These are phyloP conservation scores for Drosophila eohydei DNA, from an alignment of 2,888 invertebrate species.

Conservation along the genomic window DNA sequence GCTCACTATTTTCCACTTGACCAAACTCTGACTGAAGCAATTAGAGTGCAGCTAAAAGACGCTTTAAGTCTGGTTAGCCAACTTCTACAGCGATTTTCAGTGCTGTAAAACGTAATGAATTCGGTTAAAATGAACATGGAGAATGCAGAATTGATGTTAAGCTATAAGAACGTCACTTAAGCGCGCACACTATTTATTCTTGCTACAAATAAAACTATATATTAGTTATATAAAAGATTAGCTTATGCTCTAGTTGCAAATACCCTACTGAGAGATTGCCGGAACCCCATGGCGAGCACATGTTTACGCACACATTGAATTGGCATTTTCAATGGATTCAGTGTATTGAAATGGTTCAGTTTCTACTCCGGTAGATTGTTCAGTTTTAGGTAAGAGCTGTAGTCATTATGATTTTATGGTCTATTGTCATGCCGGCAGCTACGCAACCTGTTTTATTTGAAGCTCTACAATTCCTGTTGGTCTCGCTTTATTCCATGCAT, in stretches of 20 bases:
- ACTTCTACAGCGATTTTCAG: not conserved
- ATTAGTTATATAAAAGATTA: not conserved
- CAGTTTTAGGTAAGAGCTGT: not conserved
- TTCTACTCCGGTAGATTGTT: conserved; percentile 1
- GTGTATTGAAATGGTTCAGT: not conserved
- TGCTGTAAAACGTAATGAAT: not conserved
- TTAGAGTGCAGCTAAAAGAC: conserved; percentile 43
- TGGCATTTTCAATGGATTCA: not conserved
- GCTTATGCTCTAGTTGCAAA: not conserved
- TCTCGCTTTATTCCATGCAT: conserved; percentile 12
- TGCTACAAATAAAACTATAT: not conserved
- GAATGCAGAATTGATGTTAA: not conserved
- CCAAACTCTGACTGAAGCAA: conserved; percentile 35
- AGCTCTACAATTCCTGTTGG: conserved; percentile 8
- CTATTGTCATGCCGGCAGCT: not conserved
- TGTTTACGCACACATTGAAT: conserved; percentile 1
- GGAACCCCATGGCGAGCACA: not conserved
- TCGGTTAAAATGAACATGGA: not conserved
- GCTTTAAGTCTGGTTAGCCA: conserved; percentile 20
- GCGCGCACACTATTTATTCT: too few species aligned
- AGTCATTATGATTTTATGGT: conserved; percentile 8
- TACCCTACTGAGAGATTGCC: not conserved
- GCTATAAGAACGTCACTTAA: not conserved
- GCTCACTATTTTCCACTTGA: not conserved
- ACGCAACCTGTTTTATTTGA: conserved; percentile 16